Percentiles rank a stretch among this genome's conserved stretches.
These are phyloP conservation scores for Nycteola revayana DNA, from an alignment of 2,888 invertebrate species.

Conservation along the genomic window DNA sequence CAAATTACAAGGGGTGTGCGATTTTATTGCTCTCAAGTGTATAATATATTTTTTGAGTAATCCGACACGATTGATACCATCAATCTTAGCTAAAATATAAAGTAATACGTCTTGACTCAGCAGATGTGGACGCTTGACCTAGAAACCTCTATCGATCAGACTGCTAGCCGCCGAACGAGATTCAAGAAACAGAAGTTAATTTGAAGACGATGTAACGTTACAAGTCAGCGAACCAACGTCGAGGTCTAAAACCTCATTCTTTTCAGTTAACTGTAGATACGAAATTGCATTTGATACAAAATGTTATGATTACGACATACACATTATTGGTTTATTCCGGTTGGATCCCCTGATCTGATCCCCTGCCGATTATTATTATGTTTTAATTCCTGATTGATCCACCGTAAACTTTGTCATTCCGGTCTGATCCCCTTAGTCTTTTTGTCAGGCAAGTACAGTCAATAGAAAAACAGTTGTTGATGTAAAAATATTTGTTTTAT, in stretches of 20 bases:
- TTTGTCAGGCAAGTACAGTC: too few species aligned
- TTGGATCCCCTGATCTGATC: too few species aligned
- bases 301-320: conserved; percentile 18
- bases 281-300: conserved; percentile 25
- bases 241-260: conserved; percentile 29
- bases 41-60: conserved; percentile 6
- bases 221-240: conserved; percentile 32
- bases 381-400: too few species aligned
- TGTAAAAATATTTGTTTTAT: too few species aligned
- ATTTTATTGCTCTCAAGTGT: too few species aligned
- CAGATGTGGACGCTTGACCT: conserved; percentile 41
- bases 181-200: conserved; percentile 35
- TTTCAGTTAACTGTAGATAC: conserved; percentile 28
- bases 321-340: conserved; percentile 14
- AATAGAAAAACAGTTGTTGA: too few species aligned
- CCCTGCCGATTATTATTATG: too few species aligned
- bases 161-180: conserved; percentile 34
- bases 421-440: too few species aligned
- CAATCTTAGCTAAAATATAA: conserved; percentile 9
- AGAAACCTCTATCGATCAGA: conserved; percentile 45
- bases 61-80: too few species aligned
- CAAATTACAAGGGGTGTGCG: too few species aligned
- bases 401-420: too few species aligned
- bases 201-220: conserved; percentile 30
- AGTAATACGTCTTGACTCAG: conserved; percentile 25